phyloP scores from a whole-genome alignment of 2,797 vertebrate genomes.

The Lepus oiostolus region DNA sequence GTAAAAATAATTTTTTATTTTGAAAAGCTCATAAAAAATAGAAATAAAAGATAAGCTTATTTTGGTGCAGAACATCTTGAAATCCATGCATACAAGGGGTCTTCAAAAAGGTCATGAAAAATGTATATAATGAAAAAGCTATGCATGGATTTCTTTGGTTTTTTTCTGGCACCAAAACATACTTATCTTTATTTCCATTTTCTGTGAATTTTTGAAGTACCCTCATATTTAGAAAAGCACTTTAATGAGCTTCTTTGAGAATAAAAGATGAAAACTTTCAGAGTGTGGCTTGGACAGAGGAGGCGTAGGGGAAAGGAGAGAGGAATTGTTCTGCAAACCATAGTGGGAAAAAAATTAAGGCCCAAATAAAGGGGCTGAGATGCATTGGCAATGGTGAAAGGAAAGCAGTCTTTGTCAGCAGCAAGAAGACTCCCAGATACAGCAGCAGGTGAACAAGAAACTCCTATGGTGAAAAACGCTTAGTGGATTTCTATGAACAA shows the following conservation, averaged over 20 bases:
- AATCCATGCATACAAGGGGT: no score
- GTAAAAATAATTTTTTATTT: no score
- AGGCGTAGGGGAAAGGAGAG: neutral
- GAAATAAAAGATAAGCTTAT: no score
- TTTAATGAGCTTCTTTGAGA: neutral
- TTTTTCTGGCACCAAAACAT: no score
- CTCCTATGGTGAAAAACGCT: constrained; percentile 14
- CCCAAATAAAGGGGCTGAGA: neutral
- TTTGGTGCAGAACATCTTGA: no score
- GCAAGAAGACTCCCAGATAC: neutral
- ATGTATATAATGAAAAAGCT: no score
- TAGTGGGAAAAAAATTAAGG: constrained; percentile 30
- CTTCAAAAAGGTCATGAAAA: no score
- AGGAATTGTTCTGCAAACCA: neutral
- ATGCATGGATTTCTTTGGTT: no score
- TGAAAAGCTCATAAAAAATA: no score
- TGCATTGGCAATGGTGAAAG: neutral
- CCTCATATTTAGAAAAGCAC: neutral
- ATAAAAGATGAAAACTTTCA: neutral
- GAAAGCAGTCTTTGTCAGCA: neutral
- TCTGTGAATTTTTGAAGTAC: no score
- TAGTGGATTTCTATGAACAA: neutral
- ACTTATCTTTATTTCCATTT: no score
- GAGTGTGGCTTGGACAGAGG: neutral
- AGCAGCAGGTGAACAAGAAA: neutral